phyloP scores from a whole-genome alignment of 1,140 invertebrate species.

The Ceratitis capitata region DNA sequence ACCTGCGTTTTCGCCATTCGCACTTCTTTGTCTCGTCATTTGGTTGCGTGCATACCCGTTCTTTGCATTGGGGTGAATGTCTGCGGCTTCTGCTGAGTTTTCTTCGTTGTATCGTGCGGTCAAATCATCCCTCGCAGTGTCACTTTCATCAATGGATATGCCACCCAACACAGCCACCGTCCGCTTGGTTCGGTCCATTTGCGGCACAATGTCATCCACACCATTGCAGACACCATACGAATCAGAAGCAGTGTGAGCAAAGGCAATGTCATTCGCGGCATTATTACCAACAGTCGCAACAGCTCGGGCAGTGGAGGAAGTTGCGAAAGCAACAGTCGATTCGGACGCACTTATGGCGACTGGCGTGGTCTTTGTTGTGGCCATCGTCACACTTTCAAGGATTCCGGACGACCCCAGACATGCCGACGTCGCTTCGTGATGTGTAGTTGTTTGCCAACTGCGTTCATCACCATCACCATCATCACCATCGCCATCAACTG shows the following conservation, averaged over 20 bases:
- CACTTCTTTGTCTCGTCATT: not conserved
- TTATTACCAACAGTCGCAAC: not conserved
- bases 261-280: not conserved
- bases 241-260: constrained; percentile 55
- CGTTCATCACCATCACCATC: constrained; percentile 36
- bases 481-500: not conserved
- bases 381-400: not conserved
- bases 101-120: not conserved
- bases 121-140: not conserved
- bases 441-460: constrained; percentile 39
- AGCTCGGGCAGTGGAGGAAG: too few species aligned
- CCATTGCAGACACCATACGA: constrained; percentile 54
- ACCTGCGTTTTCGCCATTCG: not conserved
- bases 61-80: not conserved
- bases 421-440: constrained; percentile 39
- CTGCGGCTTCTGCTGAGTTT: not conserved
- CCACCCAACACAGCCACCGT: not conserved
- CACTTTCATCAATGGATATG: not conserved
- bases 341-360: not conserved
- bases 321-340: not conserved
- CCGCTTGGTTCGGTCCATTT: not conserved
- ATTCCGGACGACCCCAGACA: not conserved
- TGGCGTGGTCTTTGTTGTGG: constrained; percentile 37
- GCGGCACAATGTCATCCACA: constrained; percentile 24
- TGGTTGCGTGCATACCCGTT: not conserved